Conservation (phyloP, 2,797 vertebrate genomes). For the Natrix natrix region DNA sequence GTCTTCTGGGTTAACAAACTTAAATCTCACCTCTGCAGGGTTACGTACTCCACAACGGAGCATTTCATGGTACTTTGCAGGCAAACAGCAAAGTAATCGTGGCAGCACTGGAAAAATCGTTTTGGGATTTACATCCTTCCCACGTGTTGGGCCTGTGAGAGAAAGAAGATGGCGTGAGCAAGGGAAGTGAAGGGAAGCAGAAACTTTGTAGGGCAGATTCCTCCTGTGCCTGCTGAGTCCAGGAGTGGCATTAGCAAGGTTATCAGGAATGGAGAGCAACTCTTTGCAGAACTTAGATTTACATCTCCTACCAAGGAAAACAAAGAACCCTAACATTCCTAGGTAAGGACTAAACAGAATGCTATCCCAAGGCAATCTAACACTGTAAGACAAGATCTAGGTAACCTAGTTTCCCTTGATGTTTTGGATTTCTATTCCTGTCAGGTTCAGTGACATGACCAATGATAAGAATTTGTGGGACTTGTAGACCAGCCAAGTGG, state of each 20-base stretch:
- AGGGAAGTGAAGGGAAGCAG: neutral
- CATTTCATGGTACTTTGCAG: conserved; percentile 73
- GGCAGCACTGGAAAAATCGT: conserved; percentile 87
- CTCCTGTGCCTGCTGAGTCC: neutral
- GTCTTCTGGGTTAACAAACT: neutral
- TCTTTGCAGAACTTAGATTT: neutral
- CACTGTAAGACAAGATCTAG: neutral
- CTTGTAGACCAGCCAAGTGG: neutral
- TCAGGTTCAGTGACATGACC: neutral
- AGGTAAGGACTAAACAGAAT: neutral
- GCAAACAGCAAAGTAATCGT: conserved; percentile 83
- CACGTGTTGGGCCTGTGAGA: conserved; percentile 77
- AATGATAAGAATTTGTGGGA: neutral
- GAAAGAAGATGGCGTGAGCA: accelerated
- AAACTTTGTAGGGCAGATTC: neutral
- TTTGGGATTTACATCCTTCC: conserved; percentile 77
- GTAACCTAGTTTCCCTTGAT: neutral
- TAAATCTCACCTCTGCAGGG: conserved; percentile 69
- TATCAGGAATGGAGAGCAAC: neutral
- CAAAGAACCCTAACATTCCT: neutral
- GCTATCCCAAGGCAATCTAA: neutral
- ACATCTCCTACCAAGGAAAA: neutral
- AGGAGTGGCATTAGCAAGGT: neutral
- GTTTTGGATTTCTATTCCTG: neutral
- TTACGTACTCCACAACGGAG: conserved; percentile 76